Conservation (phyloP, 2,113 vertebrate species). For the Carollia perspicillata region DNA sequence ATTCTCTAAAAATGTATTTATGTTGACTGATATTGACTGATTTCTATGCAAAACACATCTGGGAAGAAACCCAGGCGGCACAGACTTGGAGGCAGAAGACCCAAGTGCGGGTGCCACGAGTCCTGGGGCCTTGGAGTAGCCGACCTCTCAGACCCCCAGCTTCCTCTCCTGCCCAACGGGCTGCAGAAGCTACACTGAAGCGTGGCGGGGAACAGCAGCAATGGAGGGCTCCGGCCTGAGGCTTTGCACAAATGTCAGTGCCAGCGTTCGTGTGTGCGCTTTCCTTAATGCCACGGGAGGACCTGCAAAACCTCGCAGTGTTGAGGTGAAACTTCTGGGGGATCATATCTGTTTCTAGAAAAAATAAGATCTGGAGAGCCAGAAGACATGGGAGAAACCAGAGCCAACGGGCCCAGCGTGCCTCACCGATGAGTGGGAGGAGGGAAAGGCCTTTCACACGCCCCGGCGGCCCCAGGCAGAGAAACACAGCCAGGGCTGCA, state of each 20-base stretch:
- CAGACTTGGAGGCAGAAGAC: no score
- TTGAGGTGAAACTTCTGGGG: neutral
- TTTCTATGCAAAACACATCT: neutral
- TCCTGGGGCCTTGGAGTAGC: neutral
- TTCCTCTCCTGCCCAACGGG: neutral
- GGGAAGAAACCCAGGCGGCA: neutral
- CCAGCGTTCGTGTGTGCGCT: neutral
- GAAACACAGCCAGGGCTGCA: neutral
- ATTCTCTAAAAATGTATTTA: neutral
- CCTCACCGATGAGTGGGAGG: neutral
- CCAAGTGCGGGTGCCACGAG: neutral
- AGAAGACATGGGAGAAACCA: neutral
- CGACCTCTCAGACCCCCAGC: neutral
- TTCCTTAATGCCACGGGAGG: neutral
- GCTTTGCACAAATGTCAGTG: neutral
- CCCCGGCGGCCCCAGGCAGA: neutral
- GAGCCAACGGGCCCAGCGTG: accelerated
- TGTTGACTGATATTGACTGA: neutral
- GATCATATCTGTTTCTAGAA: neutral
- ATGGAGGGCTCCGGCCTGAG: neutral
- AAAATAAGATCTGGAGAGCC: neutral
- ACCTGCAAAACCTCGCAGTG: neutral
- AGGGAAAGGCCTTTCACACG: neutral
- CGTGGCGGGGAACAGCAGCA: neutral
- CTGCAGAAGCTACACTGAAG: neutral